Evolutionary conservation across 2,113 vertebrate genomes (phyloP), one percentile per base, ranked within the genome.

Genomic region (Setophaga kirtlandii): DNA sequence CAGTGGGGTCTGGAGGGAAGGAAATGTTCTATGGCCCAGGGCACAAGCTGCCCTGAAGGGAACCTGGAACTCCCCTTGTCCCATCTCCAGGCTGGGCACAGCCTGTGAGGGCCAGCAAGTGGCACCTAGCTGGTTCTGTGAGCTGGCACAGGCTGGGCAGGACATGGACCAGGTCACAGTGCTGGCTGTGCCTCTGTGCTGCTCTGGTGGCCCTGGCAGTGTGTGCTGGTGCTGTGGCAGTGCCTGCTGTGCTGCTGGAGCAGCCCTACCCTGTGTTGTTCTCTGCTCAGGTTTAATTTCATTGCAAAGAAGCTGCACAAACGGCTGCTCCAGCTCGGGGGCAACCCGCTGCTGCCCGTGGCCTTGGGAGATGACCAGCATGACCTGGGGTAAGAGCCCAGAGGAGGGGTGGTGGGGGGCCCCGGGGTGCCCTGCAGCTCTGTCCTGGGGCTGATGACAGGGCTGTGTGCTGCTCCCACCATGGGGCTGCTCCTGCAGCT

Each of bases 241-340:
- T 2, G 23, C 52, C 37, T 42, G 35, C 64, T 80, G 69, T 49
- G 59, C n/a, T 76, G 53, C 56, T 35, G 59, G 33, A 56, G 47
- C 41, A 60, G 65, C 15, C 22, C 47, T 87, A 67, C 22, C 47
- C 49, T 74, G 8, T 2, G 0, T 80, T 76, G 0, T 83, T 91
- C 42, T 76, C 63, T 83, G 25, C 35, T 4, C 50, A 99, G 99
- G 97, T 99, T 99, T 96, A 99, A 99, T 87, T 99, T 99, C n/a
- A 90, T 99, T 50, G 99, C 99, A 2, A 99, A 99, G 97, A 99
- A 99, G 93, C 98, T 99, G 31, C 96, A 99, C 91, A 99, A 99
- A 64, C 98, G 99, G 7, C 97, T 99, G 14, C 81, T 97, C 30
- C 99, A 99, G 97, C 98, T 99, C 0, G 99, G 99, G 9, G 99